phyloP scores from a whole-genome alignment of 2,797 vertebrate genomes.

The Carapus acus region DNA sequence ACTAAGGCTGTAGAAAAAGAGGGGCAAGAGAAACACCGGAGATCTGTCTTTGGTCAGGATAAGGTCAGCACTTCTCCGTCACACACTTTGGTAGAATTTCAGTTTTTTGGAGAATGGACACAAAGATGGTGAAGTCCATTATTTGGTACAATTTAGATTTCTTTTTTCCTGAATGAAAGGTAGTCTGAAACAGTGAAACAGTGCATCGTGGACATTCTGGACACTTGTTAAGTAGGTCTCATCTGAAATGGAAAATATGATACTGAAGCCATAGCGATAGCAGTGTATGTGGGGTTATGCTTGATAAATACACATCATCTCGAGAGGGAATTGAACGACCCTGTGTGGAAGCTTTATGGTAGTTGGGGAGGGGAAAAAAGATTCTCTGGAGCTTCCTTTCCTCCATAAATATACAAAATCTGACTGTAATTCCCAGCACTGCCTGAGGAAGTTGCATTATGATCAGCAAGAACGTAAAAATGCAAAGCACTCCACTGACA shows the following conservation, averaged over 20 bases:
- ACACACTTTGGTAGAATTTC: conserved; percentile 12
- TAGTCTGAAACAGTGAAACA: too few relatives aligned
- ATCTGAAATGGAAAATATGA: conserved; percentile 32
- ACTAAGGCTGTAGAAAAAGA: conserved; percentile 23
- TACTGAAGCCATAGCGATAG: conserved; percentile 14
- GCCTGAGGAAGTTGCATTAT: conserved; percentile 29
- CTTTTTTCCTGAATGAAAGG: too few relatives aligned
- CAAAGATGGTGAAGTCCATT: background rate
- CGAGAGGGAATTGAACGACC: conserved; percentile 35
- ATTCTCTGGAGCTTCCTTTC: conserved; percentile 32
- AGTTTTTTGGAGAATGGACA: background rate
- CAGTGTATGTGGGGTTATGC: conserved; percentile 24
- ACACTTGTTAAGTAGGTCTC: conserved; percentile 30
- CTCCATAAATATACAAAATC: conserved; percentile 39
- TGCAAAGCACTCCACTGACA: conserved; percentile 19
- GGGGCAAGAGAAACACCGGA: conserved; percentile 25
- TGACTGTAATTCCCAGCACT: conserved; percentile 34
- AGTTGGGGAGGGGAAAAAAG: conserved; percentile 36
- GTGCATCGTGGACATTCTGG: conserved; percentile 28
- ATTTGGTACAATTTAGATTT: too few relatives aligned
- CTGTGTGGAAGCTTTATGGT: conserved; percentile 43
- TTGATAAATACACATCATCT: conserved; percentile 35
- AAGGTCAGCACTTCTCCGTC: conserved; percentile 28
- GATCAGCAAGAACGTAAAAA: conserved; percentile 37
- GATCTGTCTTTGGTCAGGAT: conserved; percentile 31